Conservation (phyloP, 1,140 invertebrate genomes). For the Aleiodes sp. region DNA sequence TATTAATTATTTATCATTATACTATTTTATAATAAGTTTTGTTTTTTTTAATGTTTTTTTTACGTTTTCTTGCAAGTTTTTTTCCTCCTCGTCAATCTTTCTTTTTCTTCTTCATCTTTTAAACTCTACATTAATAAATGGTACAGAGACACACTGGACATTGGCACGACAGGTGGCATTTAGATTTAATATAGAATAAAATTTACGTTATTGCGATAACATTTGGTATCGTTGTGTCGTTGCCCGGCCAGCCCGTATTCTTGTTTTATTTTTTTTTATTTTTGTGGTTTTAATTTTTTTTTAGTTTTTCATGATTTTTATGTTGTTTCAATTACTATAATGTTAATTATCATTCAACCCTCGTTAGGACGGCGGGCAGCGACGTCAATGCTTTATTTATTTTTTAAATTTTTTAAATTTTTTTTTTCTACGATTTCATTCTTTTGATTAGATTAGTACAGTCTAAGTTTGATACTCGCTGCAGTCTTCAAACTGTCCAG, state of each 20-base stretch:
- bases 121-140: conserved; percentile 66
- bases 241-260: conserved; percentile 52
- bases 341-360: conserved; percentile 25
- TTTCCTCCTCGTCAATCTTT: conserved; percentile 38
- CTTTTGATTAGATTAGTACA: conserved; percentile 68
- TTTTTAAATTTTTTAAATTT: conserved; percentile 29
- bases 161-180: conserved; percentile 68
- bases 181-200: conserved; percentile 69
- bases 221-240: conserved; percentile 68
- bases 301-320: conserved; percentile 31
- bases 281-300: conserved; percentile 26
- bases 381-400: conserved; percentile 56
- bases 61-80: conserved; percentile 32
- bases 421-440: conserved; percentile 40
- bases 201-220: conserved; percentile 69
- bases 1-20: conserved; percentile 13
- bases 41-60: conserved; percentile 26
- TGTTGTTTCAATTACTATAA: conserved; percentile 28
- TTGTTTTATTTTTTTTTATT: conserved; percentile 19
- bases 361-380: conserved; percentile 47
- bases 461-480: conserved; percentile 67
- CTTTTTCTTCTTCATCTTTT: conserved; percentile 44
- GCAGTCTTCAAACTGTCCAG: conserved; percentile 63
- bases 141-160: conserved; percentile 67
- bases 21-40: conserved; percentile 28